Base-by-base conservation (phyloP, 64 coral and sea anemone genomes). In the Orbicella faveolata region DNA sequence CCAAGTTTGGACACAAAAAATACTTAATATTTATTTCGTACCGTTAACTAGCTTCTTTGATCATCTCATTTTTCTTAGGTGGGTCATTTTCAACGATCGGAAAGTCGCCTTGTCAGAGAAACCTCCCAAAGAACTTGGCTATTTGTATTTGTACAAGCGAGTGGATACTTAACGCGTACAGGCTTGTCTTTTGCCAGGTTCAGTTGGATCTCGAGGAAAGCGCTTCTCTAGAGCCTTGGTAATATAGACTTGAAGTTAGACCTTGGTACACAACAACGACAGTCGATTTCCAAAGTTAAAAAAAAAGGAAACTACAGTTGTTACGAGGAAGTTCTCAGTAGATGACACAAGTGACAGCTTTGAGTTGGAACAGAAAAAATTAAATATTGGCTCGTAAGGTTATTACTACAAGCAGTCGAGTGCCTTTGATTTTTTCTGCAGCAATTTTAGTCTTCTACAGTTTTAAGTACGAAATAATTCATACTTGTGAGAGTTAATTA, bases 11-110 rank as follows among this genome's bases (percentile, higher is more conserved):
- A 53, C 0, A 53, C 4, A 53, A 10, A 4, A 53, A 53, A 53
- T 6, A 57, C 3, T 41, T 12, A 59, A 12, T 12, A 59, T 12
- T 36, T 14, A 14, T 74, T 74, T 30, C 33, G 34, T 36, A 25
- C 1, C 23, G 11, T 83, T 59, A 6, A 5, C 19, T 15, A 25
- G 9, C 79, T 72, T 13, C 9, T 70, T 12, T 21, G 4, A 75
- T 63, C 26, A 41, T 81, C 2, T 80, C 52, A 64, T 62, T 62
- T 20, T 26, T 73, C 52, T 72, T 57, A 98, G 96, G 77, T 98
- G 96, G 93, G 93, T 98, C 12, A 98, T 98, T 15, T 98, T 86
- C 90, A 98, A 98, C 74, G 96, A 98, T 81, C 89, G 96, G 25
- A 98, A 98, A 90, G 96, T 98, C 20, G 96, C 96, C 19, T 80